Evolutionary conservation across 2,888 invertebrate species (phyloP), one percentile per base, ranked within the genome.

Genomic region (Chelonus formosanus): DNA sequence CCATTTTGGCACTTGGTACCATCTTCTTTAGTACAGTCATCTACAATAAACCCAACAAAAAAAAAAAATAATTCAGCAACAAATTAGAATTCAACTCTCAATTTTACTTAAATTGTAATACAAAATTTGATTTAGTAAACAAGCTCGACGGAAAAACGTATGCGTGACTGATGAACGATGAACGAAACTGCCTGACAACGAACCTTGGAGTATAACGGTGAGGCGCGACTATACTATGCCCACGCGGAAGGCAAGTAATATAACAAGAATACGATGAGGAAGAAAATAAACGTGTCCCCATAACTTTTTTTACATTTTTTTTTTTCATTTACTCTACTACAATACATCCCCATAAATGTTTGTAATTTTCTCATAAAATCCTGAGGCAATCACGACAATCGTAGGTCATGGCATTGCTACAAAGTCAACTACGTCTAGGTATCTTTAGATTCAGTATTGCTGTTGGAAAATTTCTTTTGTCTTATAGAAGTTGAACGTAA

Each of bases 1-100:
- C 96, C 96, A 85, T 96, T 95, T 85, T 92, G 91, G 88, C 96
- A 96, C 83, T 88, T 90, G 80, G 93, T 91, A 85, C 95, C 95
- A 85, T 95, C 94, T 81, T 92, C 92, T 88, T 94, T 93, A 87
- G 91, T 92, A 89, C 96, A 96, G 88, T 95, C 93, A 87, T 92
- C 96, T 96, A 87, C 4, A 60, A 65, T 32, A 20, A 20, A 20
- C 20, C 20, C 20, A 20, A 20, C 34, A 43, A 56, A 48, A 31
- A 36, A 58, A 31, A 5, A 45, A 44, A 65, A 52, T 6, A 53
- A 57, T 45, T 59, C 53, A 40, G 6, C 40, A 5, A 6, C 40
- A 2, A 6, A 40, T 6, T 40, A 40, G 40, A 5, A 40, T 50
- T 50, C 35, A 48, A 59, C 45, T 44, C 6, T 44, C 6, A 44